Evolutionary conservation across 1,140 invertebrate genomes (phyloP).

Genomic region (Diplogasteroides magnus): DNA sequence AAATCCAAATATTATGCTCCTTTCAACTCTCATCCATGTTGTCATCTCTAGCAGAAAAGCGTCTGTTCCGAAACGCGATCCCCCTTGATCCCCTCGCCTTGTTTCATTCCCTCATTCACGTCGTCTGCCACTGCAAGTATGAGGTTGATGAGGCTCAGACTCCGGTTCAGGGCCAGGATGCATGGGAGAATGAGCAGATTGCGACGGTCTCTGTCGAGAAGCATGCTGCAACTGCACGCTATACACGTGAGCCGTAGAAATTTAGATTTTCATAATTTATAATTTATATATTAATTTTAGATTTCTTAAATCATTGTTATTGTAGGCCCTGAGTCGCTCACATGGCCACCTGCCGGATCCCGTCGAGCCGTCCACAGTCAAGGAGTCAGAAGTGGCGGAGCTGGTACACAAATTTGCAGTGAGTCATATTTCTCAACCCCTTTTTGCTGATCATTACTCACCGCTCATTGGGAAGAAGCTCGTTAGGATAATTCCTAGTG

Average conservation of each 20-base stretch:
- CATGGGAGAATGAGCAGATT: constrained; percentile 28
- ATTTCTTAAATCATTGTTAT: background rate
- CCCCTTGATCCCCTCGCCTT: too few relatives aligned
- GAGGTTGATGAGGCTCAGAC: too few relatives aligned
- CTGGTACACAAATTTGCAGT: constrained; percentile 24
- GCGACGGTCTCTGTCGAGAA: constrained; percentile 30
- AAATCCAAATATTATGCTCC: too few relatives aligned
- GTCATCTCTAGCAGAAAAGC: too few relatives aligned
- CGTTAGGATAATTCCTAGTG: too few relatives aligned
- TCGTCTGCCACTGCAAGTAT: too few relatives aligned
- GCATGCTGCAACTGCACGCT: constrained; percentile 22
- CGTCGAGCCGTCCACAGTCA: background rate
- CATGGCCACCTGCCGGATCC: background rate
- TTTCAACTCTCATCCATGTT: too few relatives aligned
- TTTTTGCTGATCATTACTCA: constrained; percentile 14
- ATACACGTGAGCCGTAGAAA: background rate
- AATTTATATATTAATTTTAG: background rate
- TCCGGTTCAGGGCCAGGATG: too few relatives aligned
- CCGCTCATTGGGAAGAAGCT: too few relatives aligned
- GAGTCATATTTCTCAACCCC: constrained; percentile 22
- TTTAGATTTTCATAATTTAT: background rate
- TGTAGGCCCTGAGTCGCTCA: background rate
- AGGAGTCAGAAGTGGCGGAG: background rate
- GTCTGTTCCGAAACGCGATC: too few relatives aligned
- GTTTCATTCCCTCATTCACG: too few relatives aligned